Conservation (phyloP, 2,113 vertebrate species). For the Tricholaema leucomelas region DNA sequence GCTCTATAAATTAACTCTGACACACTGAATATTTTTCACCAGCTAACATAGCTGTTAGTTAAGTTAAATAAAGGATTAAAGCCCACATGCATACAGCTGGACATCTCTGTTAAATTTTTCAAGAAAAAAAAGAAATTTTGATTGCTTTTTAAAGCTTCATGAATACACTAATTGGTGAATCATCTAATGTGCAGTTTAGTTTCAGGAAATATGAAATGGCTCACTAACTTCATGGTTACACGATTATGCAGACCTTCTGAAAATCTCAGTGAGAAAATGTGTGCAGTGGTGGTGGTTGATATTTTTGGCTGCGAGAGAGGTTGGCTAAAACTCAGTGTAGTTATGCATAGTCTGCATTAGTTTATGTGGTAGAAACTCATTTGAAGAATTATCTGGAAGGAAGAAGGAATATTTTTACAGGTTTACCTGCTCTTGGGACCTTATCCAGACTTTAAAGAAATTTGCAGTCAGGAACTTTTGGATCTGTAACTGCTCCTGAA, state of each 20-base stretch:
- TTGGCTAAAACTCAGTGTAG: slow-evolving; percentile 46
- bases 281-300: slow-evolving; percentile 62
- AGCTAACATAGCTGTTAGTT: slow-evolving; percentile 60
- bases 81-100: slow-evolving; percentile 62
- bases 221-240: slow-evolving; percentile 38
- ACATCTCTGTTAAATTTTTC: slow-evolving; percentile 63
- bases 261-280: slow-evolving; percentile 58
- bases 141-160: slow-evolving; percentile 65
- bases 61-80: slow-evolving; percentile 60
- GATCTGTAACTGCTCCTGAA: not conserved
- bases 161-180: slow-evolving; percentile 69
- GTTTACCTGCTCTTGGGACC: not conserved
- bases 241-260: slow-evolving; percentile 66
- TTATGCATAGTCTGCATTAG: slow-evolving; percentile 31
- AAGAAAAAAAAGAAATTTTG: slow-evolving; percentile 52
- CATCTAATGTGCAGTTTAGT: slow-evolving; percentile 62
- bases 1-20: slow-evolving; percentile 70
- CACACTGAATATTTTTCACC: slow-evolving; percentile 68
- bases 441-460: not conserved
- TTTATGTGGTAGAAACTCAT: slow-evolving; percentile 18
- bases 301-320: slow-evolving; percentile 61
- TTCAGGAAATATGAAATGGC: slow-evolving; percentile 65
- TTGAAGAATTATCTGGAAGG: slow-evolving; percentile 48
- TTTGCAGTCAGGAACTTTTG: not conserved
- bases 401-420: not conserved